These are phyloP conservation scores for Trichomycterus rosablanca DNA, from an alignment of 2,113 vertebrate genomes.

Conservation along the genomic window DNA sequence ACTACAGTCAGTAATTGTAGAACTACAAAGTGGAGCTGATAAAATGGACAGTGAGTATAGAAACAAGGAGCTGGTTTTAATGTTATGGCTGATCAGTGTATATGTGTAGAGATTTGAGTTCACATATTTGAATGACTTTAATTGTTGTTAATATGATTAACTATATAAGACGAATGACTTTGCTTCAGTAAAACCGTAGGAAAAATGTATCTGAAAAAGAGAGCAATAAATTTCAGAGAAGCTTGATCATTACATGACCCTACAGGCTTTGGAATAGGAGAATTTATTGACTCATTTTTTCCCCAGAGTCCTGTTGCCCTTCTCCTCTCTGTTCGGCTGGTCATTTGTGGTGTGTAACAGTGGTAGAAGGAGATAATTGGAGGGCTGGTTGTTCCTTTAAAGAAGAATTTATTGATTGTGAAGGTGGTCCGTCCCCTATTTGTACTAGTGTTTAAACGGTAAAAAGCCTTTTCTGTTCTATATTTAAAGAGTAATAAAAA, in stretches of 20 bases:
- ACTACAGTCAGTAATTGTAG: no score
- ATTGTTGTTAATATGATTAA: no score
- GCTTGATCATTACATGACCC: conserved; percentile 40
- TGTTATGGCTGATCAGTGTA: no score
- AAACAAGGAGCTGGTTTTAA: no score
- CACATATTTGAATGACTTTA: no score
- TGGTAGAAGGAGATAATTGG: conserved; percentile 44
- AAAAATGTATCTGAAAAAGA: conserved; percentile 13
- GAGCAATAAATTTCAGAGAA: conserved; percentile 34
- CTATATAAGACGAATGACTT: no score
- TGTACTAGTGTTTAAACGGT: conserved; percentile 30
- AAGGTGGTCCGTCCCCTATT: conserved; percentile 38
- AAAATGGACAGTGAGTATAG: no score
- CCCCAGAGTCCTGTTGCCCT: conserved; percentile 33
- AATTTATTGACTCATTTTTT: conserved; percentile 33
- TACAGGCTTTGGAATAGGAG: conserved; percentile 31
- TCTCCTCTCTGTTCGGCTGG: conserved; percentile 30
- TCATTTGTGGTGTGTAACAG: conserved; percentile 41
- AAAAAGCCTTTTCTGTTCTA: conserved; percentile 27
- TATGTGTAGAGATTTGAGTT: no score
- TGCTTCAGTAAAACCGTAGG: no score
- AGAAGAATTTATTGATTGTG: conserved; percentile 38
- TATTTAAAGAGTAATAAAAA: conserved; percentile 42
- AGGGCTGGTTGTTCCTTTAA: conserved; percentile 36
- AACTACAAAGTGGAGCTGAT: no score